Conservation (phyloP, 1,140 invertebrate species). For the Scaptomyza pallida region DNA sequence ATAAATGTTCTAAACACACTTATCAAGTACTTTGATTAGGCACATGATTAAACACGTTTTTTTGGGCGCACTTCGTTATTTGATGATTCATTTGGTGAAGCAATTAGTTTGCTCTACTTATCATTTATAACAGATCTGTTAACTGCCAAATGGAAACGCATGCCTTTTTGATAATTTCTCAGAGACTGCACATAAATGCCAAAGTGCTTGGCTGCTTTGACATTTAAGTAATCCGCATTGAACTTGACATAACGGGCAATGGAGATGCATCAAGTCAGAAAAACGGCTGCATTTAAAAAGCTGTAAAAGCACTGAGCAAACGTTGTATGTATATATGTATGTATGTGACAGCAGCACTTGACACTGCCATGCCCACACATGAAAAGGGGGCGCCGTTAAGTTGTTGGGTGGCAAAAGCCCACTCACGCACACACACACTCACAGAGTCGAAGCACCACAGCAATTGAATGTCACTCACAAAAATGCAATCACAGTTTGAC, state of each 20-base stretch:
- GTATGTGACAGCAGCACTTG: slow-evolving; percentile 44
- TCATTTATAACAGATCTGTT: no score
- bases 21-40: no score
- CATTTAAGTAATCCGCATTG: slow-evolving; percentile 24
- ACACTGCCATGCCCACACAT: slow-evolving; percentile 32
- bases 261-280: slow-evolving; percentile 36
- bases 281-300: slow-evolving; percentile 48
- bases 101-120: no score
- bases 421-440: no score
- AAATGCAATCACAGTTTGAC: slow-evolving; percentile 81
- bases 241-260: slow-evolving; percentile 44
- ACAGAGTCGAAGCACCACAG: slow-evolving; percentile 54
- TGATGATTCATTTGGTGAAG: no score
- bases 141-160: background rate
- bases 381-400: background rate
- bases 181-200: background rate
- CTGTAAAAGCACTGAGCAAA: slow-evolving; percentile 36
- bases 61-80: no score
- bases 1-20: no score
- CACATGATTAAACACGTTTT: no score
- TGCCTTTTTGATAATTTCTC: background rate
- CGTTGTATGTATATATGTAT: slow-evolving; percentile 42
- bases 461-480: slow-evolving; percentile 80
- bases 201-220: slow-evolving; percentile 2
- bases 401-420: slow-evolving; percentile 35